Percentiles rank a stretch among this genome's conserved stretches.
phyloP scores from a whole-genome alignment of 1,140 invertebrate genomes.

The Lasioglossum albipes region DNA sequence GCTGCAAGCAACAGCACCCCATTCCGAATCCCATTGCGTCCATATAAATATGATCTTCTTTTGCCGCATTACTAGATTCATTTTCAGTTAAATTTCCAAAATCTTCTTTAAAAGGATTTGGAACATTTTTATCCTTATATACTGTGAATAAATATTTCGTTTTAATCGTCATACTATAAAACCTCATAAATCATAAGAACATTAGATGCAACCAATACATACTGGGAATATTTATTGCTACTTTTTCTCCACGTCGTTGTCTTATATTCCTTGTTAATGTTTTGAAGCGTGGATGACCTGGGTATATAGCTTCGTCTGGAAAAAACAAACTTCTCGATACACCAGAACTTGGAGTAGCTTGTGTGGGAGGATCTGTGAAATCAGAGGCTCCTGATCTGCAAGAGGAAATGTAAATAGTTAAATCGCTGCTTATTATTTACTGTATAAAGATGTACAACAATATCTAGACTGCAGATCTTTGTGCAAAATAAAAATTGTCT shows the following conservation, averaged over 20 bases:
- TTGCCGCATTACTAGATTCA: slow-evolving; percentile 84
- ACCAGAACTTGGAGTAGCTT: slow-evolving; percentile 86
- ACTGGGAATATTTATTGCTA: slow-evolving; percentile 97
- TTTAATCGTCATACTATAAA: not conserved
- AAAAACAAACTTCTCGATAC: slow-evolving; percentile 95
- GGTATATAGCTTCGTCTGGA: slow-evolving; percentile 96
- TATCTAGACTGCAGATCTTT: no score
- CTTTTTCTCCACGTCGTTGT: slow-evolving; percentile 94
- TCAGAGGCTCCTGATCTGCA: slow-evolving; percentile 90
- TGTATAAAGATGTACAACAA: slow-evolving; percentile 41
- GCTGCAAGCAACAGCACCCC: slow-evolving; percentile 98
- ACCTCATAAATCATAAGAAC: not conserved
- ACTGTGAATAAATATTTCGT: slow-evolving; percentile 82
- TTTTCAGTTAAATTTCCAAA: slow-evolving; percentile 85
- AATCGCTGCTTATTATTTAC: not conserved
- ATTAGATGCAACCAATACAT: slow-evolving; percentile 67
- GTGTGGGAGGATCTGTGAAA: slow-evolving; percentile 91
- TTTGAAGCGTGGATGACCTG: slow-evolving; percentile 96
- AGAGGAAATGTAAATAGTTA: slow-evolving; percentile 20
- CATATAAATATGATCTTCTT: slow-evolving; percentile 95
- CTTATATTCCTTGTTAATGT: slow-evolving; percentile 97
- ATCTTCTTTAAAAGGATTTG: slow-evolving; percentile 88
- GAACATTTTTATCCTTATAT: slow-evolving; percentile 92
- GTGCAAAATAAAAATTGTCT: no score
- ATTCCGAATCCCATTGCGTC: slow-evolving; percentile 99